Conservation (phyloP, 2,888 invertebrate genomes). For the Polydrusus pterygomalis region DNA sequence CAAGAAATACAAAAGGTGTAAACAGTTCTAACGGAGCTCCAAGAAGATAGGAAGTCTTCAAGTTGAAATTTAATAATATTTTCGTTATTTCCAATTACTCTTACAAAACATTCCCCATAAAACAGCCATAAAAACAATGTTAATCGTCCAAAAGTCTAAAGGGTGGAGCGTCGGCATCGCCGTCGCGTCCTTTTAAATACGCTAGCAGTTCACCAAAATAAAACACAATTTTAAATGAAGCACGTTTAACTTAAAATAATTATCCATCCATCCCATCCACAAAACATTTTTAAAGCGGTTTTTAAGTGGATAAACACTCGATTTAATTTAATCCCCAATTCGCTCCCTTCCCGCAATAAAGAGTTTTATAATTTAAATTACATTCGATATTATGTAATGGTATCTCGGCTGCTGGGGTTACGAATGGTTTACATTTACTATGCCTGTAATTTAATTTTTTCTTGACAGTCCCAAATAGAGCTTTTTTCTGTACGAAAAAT, state of each 20-base stretch:
- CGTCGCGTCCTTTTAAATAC: not conserved
- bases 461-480: no score
- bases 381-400: constrained; percentile 22
- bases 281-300: constrained; percentile 26
- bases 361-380: constrained; percentile 30
- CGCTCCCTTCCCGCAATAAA: not conserved
- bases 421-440: not conserved
- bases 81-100: not conserved
- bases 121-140: not conserved
- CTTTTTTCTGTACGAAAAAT: no score
- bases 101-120: not conserved
- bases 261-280: constrained; percentile 11
- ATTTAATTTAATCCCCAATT: constrained; percentile 27
- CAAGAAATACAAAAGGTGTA: no score
- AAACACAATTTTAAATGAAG: constrained; percentile 21
- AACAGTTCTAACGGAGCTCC: no score
- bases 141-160: not conserved
- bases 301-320: constrained; percentile 29
- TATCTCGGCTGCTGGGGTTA: not conserved
- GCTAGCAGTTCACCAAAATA: constrained; percentile 10
- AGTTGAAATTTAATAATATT: not conserved
- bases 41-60: no score
- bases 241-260: constrained; percentile 26
- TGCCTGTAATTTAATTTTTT: not conserved
- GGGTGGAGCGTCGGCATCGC: no score